phyloP scores from a whole-genome alignment of 1,140 invertebrate species.

The Drosophila biarmipes region DNA sequence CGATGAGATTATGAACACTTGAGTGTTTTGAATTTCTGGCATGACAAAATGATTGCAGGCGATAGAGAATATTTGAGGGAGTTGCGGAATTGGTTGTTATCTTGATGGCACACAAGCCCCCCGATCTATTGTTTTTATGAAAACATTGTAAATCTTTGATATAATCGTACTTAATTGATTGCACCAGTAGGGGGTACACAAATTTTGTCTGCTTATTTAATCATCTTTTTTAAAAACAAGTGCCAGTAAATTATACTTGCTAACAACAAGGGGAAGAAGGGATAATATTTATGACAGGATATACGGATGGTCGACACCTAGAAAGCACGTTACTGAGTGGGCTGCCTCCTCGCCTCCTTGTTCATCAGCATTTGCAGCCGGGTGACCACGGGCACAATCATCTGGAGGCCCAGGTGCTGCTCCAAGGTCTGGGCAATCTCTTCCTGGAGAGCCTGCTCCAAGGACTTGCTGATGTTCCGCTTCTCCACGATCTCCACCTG shows the following conservation, averaged over 20 bases:
- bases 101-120: too few relatives aligned
- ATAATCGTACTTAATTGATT: too few relatives aligned
- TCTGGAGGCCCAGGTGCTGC: constrained; percentile 63
- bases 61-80: background rate
- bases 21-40: background rate
- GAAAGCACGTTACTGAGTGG: background rate
- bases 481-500: constrained; percentile 57
- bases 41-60: background rate
- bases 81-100: too few relatives aligned
- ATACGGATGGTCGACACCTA: too few relatives aligned
- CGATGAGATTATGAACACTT: background rate
- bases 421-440: constrained; percentile 54
- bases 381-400: constrained; percentile 64
- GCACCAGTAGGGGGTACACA: too few relatives aligned
- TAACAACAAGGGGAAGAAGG: background rate
- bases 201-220: too few relatives aligned
- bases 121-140: too few relatives aligned
- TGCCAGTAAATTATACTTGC: too few relatives aligned
- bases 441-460: constrained; percentile 39
- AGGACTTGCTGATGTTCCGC: constrained; percentile 47
- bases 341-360: constrained; percentile 15
- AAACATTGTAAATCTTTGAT: too few relatives aligned
- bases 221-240: too few relatives aligned
- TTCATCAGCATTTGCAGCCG: constrained; percentile 64
- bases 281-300: background rate